A percentile compares a stretch with the other conserved stretches of the same genome.
These are phyloP conservation scores for Pteronotus mesoamericanus DNA, from an alignment of 2,797 vertebrate genomes.

Conservation along the genomic window DNA sequence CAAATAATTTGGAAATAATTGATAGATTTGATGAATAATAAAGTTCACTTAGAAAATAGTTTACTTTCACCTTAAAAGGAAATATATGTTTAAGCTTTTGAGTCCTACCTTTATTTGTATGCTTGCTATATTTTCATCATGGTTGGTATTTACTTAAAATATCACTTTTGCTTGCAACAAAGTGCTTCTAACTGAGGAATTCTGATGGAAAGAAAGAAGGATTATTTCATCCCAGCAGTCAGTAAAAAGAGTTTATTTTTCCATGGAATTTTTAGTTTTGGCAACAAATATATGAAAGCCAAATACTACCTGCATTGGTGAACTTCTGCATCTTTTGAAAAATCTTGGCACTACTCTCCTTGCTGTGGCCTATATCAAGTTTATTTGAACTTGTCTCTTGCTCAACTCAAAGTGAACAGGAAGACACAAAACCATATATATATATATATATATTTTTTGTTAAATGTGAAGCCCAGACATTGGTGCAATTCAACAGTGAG, in stretches of 20 bases:
- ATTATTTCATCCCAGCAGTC: not conserved
- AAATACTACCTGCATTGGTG: not conserved
- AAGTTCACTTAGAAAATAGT: conserved; percentile 6
- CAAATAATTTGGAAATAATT: not conserved
- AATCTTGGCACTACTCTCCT: not conserved
- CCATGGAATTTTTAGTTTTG: not conserved
- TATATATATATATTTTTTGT: too few relatives aligned
- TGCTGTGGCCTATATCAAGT: not conserved
- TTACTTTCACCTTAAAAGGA: not conserved
- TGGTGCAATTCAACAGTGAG: not conserved
- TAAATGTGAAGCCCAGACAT: not conserved
- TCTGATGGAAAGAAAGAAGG: not conserved
- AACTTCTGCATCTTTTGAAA: not conserved
- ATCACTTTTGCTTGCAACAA: not conserved
- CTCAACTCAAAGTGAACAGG: not conserved
- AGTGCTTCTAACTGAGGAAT: not conserved
- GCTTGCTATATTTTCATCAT: not conserved
- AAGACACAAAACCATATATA: not conserved
- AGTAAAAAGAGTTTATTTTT: not conserved
- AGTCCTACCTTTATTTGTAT: not conserved
- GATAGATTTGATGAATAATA: not conserved
- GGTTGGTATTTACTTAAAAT: not conserved
- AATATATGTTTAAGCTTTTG: not conserved
- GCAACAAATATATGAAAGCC: not conserved
- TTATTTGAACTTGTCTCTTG: not conserved